Percentiles rank a stretch among this genome's conserved stretches.
These are phyloP conservation scores for Clarias pachynema DNA, from an alignment of 2,797 vertebrate genomes.

Conservation along the genomic window DNA sequence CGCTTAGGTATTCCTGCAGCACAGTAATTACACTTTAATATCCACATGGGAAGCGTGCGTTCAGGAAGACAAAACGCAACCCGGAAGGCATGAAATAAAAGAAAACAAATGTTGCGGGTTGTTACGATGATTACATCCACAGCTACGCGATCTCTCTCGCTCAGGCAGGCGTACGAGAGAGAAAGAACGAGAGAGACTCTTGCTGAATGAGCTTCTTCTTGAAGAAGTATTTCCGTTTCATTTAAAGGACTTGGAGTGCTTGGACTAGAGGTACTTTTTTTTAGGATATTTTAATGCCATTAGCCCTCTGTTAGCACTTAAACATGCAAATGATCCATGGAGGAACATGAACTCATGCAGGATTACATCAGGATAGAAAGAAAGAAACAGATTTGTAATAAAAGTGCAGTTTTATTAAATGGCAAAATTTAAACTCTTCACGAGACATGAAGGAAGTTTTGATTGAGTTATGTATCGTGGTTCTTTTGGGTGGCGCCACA, in stretches of 20 bases:
- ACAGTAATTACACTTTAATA: not conserved
- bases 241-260: not conserved
- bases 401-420: slow-evolving; percentile 53
- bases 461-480: too few relatives aligned
- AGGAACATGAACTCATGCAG: slow-evolving; percentile 46
- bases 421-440: slow-evolving; percentile 18
- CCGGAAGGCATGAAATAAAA: not conserved
- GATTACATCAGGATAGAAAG: slow-evolving; percentile 47
- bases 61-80: not conserved
- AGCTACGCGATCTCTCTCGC: not conserved
- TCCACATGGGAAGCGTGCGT: not conserved
- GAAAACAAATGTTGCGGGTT: slow-evolving; percentile 20
- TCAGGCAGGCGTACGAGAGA: not conserved
- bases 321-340: slow-evolving; percentile 56
- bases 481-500: too few relatives aligned
- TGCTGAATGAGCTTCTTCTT: not conserved
- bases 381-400: slow-evolving; percentile 33
- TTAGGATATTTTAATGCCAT: slow-evolving; percentile 59
- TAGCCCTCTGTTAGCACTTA: slow-evolving; percentile 61
- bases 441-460: not conserved
- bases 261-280: slow-evolving; percentile 38
- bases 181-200: not conserved
- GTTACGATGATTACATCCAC: slow-evolving; percentile 39
- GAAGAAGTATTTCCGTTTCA: not conserved
- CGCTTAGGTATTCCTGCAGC: not conserved